These are phyloP conservation scores for Neelides folsomi DNA, from an alignment of 2,888 invertebrate species.

Conservation along the genomic window DNA sequence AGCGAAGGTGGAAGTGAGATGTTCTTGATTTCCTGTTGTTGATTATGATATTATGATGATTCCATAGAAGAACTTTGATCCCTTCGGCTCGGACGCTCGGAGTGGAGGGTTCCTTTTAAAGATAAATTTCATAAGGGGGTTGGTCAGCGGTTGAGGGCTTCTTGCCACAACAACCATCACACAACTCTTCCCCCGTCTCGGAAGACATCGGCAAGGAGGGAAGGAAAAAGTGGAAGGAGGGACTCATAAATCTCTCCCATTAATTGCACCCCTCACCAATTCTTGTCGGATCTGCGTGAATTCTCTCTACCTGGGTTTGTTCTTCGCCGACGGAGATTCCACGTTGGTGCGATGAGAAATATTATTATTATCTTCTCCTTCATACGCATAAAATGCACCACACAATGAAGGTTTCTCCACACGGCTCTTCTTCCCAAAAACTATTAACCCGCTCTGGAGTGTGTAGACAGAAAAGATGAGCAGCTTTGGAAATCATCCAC, in stretches of 20 bases:
- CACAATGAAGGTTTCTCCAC: not conserved
- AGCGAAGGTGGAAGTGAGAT: too few relatives aligned
- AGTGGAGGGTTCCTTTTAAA: not conserved
- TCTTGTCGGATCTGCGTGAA: not conserved
- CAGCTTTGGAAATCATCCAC: too few relatives aligned
- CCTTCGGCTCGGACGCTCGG: conserved; percentile 1
- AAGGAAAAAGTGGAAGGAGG: conserved; percentile 4
- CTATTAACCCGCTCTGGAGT: too few relatives aligned
- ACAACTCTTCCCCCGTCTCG: not conserved
- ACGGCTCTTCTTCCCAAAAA: too few relatives aligned
- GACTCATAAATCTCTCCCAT: conserved; percentile 12
- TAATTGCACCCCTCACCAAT: conserved; percentile 11
- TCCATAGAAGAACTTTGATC: too few relatives aligned
- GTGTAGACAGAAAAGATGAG: too few relatives aligned
- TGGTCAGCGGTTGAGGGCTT: conserved; percentile 7
- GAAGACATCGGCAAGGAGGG: not conserved
- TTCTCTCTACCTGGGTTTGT: conserved; percentile 1
- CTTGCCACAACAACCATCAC: not conserved
- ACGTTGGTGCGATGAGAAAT: conserved; percentile 1
- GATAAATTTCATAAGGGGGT: not conserved
- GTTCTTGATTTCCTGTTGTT: too few relatives aligned
- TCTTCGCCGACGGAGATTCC: conserved; percentile 5
- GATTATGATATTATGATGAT: too few relatives aligned
- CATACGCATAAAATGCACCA: conserved; percentile 3
- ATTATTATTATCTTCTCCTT: conserved; percentile 4